Base-by-base conservation (phyloP, 2,888 invertebrate genomes). In the Camptogramma bilineatum region DNA sequence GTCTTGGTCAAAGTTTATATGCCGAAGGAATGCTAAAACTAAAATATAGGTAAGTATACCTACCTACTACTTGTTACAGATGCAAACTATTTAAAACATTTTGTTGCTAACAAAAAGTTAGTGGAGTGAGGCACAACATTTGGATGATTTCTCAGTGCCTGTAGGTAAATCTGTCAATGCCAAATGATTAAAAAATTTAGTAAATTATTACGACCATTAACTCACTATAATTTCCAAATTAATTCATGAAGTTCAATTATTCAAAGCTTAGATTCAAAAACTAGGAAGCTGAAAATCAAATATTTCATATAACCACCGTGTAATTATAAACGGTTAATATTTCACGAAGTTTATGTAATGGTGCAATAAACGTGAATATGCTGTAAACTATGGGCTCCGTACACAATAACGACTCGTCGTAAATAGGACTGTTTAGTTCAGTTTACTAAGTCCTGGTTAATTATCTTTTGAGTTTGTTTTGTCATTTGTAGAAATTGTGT, bases 361-460 rank as follows among this genome's bases (percentile, higher is more conserved):
- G 58, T 51, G 50, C 64, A 39, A 64, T 64, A 34, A 62, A 64
- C 50, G 50, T 50, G 44, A 44, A 53, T 44, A 63, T 44, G 18
- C 51, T 34, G 47, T 53, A 17, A 53, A 44, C 42, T 54, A 42
- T 24, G 57, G 34, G 59, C 21, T 19, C 57, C 28, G 47, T 31
- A 54, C 51, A 51, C 51, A 51, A 64, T 64, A 55, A 59, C 58
- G 50, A 50, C 54, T 54, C 48, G 19, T 54, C 48, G 19, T 58
- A 54, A 64, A 54, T 42, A 58, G 19, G 7, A 46, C 19, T 58
- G 51, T 31, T 52, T 24, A 39, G 39, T 58, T 24, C 21, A 0
- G 55, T 56, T 55, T 9, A 42, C 34, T 57, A 39, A 39, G 50
- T 39, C 52, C 24, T 59, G 18, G 31, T 34, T 46, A 31, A 55